phyloP scores from a whole-genome alignment of 2,113 vertebrate species.

The Pithys albifrons region DNA sequence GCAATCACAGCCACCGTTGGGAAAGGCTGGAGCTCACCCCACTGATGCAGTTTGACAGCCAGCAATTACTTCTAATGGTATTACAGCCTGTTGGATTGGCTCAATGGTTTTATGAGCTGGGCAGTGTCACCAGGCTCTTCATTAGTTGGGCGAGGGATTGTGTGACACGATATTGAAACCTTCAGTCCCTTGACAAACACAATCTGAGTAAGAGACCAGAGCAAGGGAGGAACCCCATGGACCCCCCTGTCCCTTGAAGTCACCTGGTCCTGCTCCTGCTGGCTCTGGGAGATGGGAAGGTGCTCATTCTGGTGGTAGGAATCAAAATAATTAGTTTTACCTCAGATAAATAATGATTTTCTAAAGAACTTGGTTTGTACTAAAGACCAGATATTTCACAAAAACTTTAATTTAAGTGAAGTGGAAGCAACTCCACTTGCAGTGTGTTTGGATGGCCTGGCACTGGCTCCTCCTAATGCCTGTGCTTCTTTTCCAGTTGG shows the following conservation, averaged over 20 bases:
- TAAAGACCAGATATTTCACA: background rate
- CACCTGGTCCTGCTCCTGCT: background rate
- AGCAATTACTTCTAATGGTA: slow-evolving; percentile 62
- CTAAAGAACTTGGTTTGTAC: background rate
- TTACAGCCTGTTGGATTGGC: slow-evolving; percentile 40
- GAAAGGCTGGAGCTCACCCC: background rate
- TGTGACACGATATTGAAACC: background rate
- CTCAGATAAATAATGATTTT: background rate
- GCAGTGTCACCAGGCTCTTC: background rate
- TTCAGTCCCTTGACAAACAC: background rate
- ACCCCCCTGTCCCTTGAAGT: background rate
- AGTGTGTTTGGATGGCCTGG: background rate
- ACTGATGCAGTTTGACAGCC: slow-evolving; percentile 42
- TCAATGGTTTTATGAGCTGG: slow-evolving; percentile 46
- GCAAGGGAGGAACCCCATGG: background rate
- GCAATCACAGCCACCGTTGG: background rate
- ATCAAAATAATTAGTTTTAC: background rate
- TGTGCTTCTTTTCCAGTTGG: slow-evolving; percentile 79
- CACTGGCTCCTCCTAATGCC: background rate
- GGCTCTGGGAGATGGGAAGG: background rate
- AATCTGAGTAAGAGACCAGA: background rate
- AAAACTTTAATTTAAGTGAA: background rate
- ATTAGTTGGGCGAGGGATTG: background rate
- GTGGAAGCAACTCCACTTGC: background rate
- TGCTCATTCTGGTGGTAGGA: background rate